Evolutionary conservation across 1,140 invertebrate genomes (phyloP).

Genomic region (Grapholita molesta): DNA sequence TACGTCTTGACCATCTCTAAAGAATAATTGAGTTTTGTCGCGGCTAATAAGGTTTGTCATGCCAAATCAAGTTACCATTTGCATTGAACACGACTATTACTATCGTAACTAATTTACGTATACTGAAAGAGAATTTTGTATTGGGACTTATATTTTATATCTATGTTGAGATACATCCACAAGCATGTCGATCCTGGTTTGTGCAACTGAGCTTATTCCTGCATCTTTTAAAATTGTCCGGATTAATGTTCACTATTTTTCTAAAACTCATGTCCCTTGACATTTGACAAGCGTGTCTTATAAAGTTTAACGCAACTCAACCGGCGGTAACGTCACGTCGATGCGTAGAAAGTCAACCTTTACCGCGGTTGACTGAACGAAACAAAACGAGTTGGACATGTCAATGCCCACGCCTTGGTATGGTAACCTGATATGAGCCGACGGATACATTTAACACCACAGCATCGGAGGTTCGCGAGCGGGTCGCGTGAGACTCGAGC

Average conservation of each 20-base stretch:
- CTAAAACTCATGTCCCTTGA: conserved; percentile 32
- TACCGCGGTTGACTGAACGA: conserved; percentile 66
- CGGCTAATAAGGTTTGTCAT: no score
- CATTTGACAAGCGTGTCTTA: conserved; percentile 60
- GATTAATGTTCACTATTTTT: background rate
- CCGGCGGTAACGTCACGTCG: conserved; percentile 59
- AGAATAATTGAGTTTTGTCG: no score
- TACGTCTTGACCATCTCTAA: no score
- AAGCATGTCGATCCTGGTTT: no score
- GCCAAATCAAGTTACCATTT: no score
- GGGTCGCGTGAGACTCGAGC: conserved; percentile 54
- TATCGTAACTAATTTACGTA: no score
- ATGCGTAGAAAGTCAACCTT: conserved; percentile 74
- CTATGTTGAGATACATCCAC: no score
- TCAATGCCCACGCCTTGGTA: conserved; percentile 76
- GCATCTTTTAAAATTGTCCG: background rate
- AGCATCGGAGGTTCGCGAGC: conserved; percentile 57
- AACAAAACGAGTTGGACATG: conserved; percentile 73
- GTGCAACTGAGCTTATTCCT: no score
- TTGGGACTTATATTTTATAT: no score
- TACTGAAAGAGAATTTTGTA: no score
- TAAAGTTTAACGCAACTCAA: conserved; percentile 64
- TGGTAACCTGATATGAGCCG: conserved; percentile 68
- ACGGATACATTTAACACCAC: conserved; percentile 73
- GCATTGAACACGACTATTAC: no score